Percentiles rank a stretch among this genome's conserved stretches.
Conservation (phyloP, 1,140 invertebrate genomes). For the Drosophila mauritiana region DNA sequence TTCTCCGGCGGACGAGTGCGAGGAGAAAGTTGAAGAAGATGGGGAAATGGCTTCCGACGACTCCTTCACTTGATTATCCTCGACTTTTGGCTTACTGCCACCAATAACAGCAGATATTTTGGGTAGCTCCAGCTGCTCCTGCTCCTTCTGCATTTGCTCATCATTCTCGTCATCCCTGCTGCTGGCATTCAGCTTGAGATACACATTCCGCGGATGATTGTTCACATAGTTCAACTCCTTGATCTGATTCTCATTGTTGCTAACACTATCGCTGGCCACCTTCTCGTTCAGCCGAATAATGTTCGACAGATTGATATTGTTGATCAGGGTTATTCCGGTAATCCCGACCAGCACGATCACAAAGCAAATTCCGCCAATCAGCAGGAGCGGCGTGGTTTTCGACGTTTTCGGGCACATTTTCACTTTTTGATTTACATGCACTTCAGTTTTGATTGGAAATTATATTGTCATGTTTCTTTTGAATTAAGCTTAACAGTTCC, state of each 20-base stretch:
- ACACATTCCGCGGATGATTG: constrained; percentile 74
- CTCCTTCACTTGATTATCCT: constrained; percentile 24
- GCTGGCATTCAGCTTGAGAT: constrained; percentile 38
- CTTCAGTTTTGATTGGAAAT: constrained; percentile 6
- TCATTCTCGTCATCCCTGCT: not conserved
- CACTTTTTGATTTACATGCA: not conserved
- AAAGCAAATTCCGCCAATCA: constrained; percentile 77
- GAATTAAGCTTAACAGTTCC: not conserved
- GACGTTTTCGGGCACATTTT: constrained; percentile 79
- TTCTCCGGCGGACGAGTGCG: not conserved
- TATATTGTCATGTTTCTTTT: not conserved
- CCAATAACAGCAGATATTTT: constrained; percentile 47
- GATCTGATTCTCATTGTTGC: constrained; percentile 75
- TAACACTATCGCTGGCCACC: constrained; percentile 82
- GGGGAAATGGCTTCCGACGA: constrained; percentile 1
- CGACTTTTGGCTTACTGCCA: not conserved
- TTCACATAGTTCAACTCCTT: constrained; percentile 78
- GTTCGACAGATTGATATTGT: constrained; percentile 81
- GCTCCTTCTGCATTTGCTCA: constrained; percentile 11
- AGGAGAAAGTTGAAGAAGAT: not conserved
- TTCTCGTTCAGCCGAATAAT: constrained; percentile 82
- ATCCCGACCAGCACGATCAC: constrained; percentile 78
- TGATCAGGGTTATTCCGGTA: constrained; percentile 79
- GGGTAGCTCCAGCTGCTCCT: constrained; percentile 43
- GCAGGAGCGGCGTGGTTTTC: constrained; percentile 72